These are phyloP conservation scores for Pegoplata infirma DNA, from an alignment of 2,888 invertebrate genomes.

Conservation along the genomic window DNA sequence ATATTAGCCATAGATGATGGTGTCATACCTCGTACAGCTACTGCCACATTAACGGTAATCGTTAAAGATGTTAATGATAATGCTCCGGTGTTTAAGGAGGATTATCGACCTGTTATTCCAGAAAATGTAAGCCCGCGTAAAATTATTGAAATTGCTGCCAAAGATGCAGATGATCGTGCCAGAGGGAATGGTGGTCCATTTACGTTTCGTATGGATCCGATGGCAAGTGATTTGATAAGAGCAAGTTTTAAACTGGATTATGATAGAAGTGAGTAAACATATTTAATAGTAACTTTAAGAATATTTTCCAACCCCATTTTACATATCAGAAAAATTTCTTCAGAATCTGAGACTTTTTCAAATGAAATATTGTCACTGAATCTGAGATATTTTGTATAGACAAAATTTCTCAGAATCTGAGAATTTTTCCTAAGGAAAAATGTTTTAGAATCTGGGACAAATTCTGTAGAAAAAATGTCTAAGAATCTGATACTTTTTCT, in stretches of 20 bases:
- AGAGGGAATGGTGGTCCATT: conserved; percentile 97
- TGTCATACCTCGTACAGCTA: conserved; percentile 92
- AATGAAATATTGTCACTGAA: too few relatives aligned
- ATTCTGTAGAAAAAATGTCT: too few relatives aligned
- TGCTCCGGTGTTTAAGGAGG: conserved; percentile 92
- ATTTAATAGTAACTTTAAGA: background rate
- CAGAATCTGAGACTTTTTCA: too few relatives aligned
- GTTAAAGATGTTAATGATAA: conserved; percentile 97
- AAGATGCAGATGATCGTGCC: conserved; percentile 93
- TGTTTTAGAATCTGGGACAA: too few relatives aligned
- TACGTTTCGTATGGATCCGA: conserved; percentile 93
- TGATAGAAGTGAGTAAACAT: conserved; percentile 87
- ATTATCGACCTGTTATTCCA: conserved; percentile 92
- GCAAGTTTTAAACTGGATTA: conserved; percentile 97
- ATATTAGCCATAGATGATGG: conserved; percentile 96
- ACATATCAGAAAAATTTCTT: too few relatives aligned
- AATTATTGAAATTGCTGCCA: conserved; percentile 93
- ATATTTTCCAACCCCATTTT: too few relatives aligned
- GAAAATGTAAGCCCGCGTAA: conserved; percentile 94
- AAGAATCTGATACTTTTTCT: too few relatives aligned
- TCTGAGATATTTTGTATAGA: too few relatives aligned
- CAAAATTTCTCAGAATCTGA: too few relatives aligned
- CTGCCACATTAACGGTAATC: conserved; percentile 93
- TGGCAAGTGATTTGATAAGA: conserved; percentile 93
- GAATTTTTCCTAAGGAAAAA: too few relatives aligned